These are phyloP conservation scores for Biston betularia DNA, from an alignment of 2,888 invertebrate genomes.

Conservation along the genomic window DNA sequence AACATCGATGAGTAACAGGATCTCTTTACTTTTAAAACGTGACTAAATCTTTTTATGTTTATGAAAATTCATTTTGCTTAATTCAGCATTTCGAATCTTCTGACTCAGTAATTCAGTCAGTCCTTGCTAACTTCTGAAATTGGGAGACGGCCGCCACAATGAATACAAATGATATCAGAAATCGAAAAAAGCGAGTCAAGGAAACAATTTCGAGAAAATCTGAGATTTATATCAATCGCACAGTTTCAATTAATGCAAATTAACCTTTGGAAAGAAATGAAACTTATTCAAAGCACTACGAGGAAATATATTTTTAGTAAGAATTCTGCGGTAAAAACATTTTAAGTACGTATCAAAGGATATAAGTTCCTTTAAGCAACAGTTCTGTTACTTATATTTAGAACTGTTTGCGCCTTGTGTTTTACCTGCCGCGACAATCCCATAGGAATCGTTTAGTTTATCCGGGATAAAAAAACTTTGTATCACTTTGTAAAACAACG, in stretches of 20 bases:
- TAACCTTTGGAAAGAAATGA: background rate
- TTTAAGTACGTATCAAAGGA: too few relatives aligned
- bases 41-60: background rate
- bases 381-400: too few relatives aligned
- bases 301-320: background rate
- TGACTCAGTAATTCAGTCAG: conserved; percentile 20
- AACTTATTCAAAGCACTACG: background rate
- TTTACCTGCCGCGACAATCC: too few relatives aligned
- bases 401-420: too few relatives aligned
- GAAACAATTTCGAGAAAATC: conserved; percentile 12
- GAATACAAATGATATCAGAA: conserved; percentile 21
- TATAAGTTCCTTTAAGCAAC: too few relatives aligned
- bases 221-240: conserved; percentile 1
- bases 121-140: conserved; percentile 18
- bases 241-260: conserved; percentile 5
- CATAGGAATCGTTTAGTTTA: too few relatives aligned
- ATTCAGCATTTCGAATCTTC: conserved; percentile 7
- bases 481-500: too few relatives aligned
- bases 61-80: background rate
- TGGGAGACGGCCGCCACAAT: conserved; percentile 11
- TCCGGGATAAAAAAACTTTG: too few relatives aligned
- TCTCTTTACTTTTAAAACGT: background rate
- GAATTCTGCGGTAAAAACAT: too few relatives aligned
- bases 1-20: too few relatives aligned
- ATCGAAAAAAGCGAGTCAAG: conserved; percentile 8